Evolutionary conservation across 2,113 vertebrate species (phyloP).

Genomic region (Dunckerocampus dactyliophorus): DNA sequence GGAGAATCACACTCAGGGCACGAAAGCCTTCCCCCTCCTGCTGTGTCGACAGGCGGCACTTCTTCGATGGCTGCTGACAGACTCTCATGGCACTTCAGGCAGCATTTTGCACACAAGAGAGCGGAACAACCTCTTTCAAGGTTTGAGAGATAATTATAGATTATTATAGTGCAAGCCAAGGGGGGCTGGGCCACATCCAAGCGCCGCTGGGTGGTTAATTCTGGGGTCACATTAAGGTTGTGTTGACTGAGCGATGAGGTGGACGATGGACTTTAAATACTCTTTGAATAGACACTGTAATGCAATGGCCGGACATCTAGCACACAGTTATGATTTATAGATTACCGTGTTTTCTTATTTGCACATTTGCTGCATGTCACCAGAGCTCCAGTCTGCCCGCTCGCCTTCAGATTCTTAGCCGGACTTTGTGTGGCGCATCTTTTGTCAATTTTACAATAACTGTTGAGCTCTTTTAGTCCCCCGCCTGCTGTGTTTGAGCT

Average conservation of each 20-base stretch:
- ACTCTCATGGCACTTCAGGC: conserved; percentile 31
- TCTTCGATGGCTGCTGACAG: conserved; percentile 44
- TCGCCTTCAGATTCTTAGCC: neutral
- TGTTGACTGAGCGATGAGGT: conserved; percentile 30
- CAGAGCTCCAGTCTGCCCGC: neutral
- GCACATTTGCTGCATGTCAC: no score
- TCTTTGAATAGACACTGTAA: conserved; percentile 32
- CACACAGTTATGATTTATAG: no score
- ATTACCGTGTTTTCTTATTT: no score
- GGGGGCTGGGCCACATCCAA: conserved; percentile 27
- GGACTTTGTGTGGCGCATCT: neutral
- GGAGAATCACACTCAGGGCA: conserved; percentile 49
- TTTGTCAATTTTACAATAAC: conserved; percentile 1
- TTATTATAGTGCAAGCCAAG: conserved; percentile 39
- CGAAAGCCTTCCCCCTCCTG: conserved; percentile 24
- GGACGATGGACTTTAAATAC: conserved; percentile 30
- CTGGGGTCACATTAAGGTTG: conserved; percentile 28
- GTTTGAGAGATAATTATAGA: conserved; percentile 57
- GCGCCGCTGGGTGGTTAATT: conserved; percentile 35
- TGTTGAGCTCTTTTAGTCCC: neutral
- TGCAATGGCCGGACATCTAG: no score
- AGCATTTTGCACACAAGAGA: conserved; percentile 27
- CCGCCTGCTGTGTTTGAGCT: neutral
- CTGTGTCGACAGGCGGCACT: conserved; percentile 20
- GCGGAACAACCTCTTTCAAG: conserved; percentile 36